phyloP scores from a whole-genome alignment of 2,797 vertebrate genomes.

The Muraenolepis orangiensis region DNA sequence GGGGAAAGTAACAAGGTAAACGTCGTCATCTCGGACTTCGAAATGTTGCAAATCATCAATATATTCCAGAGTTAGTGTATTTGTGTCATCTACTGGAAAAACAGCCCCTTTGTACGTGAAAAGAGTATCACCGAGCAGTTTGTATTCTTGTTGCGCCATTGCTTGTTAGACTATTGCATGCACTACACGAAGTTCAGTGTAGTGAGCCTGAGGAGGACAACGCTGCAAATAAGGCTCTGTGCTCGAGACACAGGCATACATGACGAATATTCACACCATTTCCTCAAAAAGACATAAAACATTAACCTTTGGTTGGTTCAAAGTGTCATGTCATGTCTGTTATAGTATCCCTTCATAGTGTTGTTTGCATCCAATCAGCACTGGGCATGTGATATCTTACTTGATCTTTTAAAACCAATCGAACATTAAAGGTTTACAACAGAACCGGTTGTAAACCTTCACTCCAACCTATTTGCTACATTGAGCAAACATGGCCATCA shows the following conservation, averaged over 20 bases:
- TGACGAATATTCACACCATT: neutral
- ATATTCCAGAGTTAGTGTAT: conserved; percentile 3
- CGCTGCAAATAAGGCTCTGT: neutral
- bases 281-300: neutral
- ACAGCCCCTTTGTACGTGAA: conserved; percentile 26
- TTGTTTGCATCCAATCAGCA: too few relatives aligned
- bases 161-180: neutral
- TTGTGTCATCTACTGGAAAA: neutral
- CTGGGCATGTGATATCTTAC: too few relatives aligned
- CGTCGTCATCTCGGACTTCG: conserved; percentile 39
- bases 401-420: too few relatives aligned
- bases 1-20: conserved; percentile 41
- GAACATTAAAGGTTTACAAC: too few relatives aligned
- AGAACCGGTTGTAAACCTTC: too few relatives aligned
- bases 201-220: neutral
- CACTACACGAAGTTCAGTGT: neutral
- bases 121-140: conserved; percentile 31
- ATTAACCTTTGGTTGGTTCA: neutral
- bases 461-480: too few relatives aligned
- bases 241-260: neutral
- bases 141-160: conserved; percentile 39
- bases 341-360: neutral
- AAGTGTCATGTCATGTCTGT: too few relatives aligned
- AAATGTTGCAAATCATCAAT: conserved; percentile 35
- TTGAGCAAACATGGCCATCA: too few relatives aligned